Evolutionary conservation across 1,140 invertebrate species (phyloP), one percentile per base, ranked within the genome.

Genomic region (Mycetomoellerius zeteki): DNA sequence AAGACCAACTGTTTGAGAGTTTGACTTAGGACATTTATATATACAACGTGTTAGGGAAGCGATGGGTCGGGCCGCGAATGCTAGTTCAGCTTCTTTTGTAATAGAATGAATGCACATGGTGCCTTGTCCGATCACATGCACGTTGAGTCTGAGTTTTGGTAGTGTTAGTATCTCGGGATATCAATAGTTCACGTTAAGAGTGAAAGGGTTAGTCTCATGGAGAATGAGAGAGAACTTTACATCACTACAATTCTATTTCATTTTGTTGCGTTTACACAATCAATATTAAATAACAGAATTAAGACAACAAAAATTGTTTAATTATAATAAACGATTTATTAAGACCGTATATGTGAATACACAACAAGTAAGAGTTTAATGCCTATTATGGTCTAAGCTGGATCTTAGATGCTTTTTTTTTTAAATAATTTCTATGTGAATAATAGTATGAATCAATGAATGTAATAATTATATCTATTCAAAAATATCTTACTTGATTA

Each of bases 61-160:
- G 92, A 89, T 91, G 72, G 86, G 58, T 88, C 85, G 90, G 75
- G 67, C 78, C 60, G 54, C 76, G 88, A 43, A 56, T 86, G 94
- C 94, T 93, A 92, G 91, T 93, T 94, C 94, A 94, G 94, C 94
- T 94, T 89, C 94, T 95, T 94, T 91, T 91, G 92, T 95, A 94
- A 95, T 95, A 92, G 93, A 91, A 93, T 85, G 92, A 93, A 94
- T 92, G 93, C 94, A 94, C 93, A 92, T 93, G 94, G 92, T 94
- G 92, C 93, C 91, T 91, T 92, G 93, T 93, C 92, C 93, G 90
- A 90, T 88, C 50, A 94, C 94, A 95, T 93, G 91, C 94, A 95
- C 93, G 92, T 94, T 94, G 91, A 76, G 90, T 85, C 60, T 58
- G 30, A 50, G 58, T 69, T 90, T 89, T 88, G 71, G 52, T 91